Evolutionary conservation across 2,797 vertebrate genomes (phyloP), one percentile per base, ranked within the genome.

Genomic region (Ciconia nigra): DNA sequence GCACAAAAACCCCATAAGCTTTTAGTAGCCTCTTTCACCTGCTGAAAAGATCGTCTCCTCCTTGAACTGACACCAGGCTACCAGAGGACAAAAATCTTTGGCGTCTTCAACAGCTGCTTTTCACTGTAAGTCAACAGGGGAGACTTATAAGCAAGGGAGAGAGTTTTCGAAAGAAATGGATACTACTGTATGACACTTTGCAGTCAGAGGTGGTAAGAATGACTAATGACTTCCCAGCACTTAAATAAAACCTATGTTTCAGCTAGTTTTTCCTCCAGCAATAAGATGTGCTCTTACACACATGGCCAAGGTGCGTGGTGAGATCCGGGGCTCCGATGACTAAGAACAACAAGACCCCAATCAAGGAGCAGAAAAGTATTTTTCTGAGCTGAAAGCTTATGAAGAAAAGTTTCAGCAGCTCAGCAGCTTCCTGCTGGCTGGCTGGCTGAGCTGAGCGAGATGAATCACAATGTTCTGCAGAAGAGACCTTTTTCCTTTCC

Each of bases 381-480:
- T 92, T 58, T 65, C 0, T 0, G 79, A 90, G 62, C 65, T 58
- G 72, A 91, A 86, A 86, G 58, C 29, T 79, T 42, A 78, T 4
- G 66, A 58, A 55, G 83, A 67, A 82, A 95, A 25, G 29, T 65
- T 95, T 83, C 76, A 69, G 89, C 74, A 92, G 86, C 83, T 87
- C 88, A 85, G 90, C 70, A 94, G 47, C 89, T 85, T 91, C 72
- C 87, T 41, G 61, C 54, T 52, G 74, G 46, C 76, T 87, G 80
- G 29, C 66, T 79, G 51, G 71, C 66, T 71, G 70, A 29, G 35
- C 74, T 65, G 25, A 70, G 77, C 1, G 1, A 91, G 70, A 90
- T 90, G 80, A 90, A 94, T 90, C 83, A 90, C 35, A 20, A 3
- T 15, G n/a, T 28, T 90, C 70, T 74, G 66, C 59, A 87, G 47